Percentiles rank a stretch among this genome's conserved stretches.
Evolutionary conservation across 2,113 vertebrate species (phyloP).

Genomic region (Brachirus orientalis): DNA sequence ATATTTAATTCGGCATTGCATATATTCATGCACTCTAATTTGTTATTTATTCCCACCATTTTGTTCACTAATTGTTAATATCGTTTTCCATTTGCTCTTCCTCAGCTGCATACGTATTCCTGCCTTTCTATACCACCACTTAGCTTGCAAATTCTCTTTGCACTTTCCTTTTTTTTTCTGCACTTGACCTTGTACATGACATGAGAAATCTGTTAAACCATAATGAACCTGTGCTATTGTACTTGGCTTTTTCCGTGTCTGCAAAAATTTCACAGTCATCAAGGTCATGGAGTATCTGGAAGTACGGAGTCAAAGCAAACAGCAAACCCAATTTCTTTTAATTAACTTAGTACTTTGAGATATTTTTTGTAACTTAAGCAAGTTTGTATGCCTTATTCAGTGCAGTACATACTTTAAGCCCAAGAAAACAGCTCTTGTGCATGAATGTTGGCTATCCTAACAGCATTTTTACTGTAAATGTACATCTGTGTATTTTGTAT

Average conservation of each 20-base stretch:
- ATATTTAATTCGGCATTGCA: slow-evolving; percentile 18
- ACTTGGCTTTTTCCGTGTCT: slow-evolving; percentile 47
- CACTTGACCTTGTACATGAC: slow-evolving; percentile 61
- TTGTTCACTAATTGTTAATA: slow-evolving; percentile 51
- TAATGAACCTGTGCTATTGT: slow-evolving; percentile 58
- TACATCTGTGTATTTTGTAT: slow-evolving; percentile 70
- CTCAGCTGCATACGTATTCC: slow-evolving; percentile 47
- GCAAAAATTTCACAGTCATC: slow-evolving; percentile 37
- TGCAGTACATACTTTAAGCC: slow-evolving; percentile 58
- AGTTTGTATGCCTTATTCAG: slow-evolving; percentile 71
- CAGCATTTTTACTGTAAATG: slow-evolving; percentile 65
- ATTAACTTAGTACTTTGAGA: slow-evolving; percentile 52
- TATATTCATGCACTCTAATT: slow-evolving; percentile 48
- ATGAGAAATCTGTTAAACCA: slow-evolving; percentile 43
- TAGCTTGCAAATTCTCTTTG: slow-evolving; percentile 40
- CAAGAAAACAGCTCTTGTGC: slow-evolving; percentile 61
- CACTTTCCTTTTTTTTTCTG: slow-evolving; percentile 43
- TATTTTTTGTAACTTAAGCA: slow-evolving; percentile 61
- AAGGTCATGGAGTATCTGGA: slow-evolving; percentile 35
- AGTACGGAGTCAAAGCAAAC: slow-evolving; percentile 40
- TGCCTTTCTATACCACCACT: slow-evolving; percentile 43
- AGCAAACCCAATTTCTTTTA: slow-evolving; percentile 30
- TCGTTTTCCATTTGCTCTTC: slow-evolving; percentile 56
- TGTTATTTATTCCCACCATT: slow-evolving; percentile 45
- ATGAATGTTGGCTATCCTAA: slow-evolving; percentile 73